phyloP scores from a whole-genome alignment of 2,888 invertebrate species.

The Ichneumoninae sp. region DNA sequence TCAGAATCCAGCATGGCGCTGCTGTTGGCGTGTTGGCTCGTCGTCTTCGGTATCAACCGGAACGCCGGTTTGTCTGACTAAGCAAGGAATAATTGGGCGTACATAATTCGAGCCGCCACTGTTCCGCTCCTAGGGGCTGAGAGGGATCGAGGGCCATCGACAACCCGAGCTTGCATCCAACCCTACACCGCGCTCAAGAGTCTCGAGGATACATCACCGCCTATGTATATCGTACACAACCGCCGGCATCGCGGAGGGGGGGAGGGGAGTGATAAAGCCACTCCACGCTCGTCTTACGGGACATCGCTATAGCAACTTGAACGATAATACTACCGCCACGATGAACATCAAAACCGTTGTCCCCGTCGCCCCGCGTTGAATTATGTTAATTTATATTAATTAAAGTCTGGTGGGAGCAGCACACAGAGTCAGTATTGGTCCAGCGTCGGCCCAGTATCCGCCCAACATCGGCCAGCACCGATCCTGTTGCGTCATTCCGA shows the following conservation, averaged over 20 bases:
- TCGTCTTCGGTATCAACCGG: conserved; percentile 30
- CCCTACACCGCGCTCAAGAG: conserved; percentile 24
- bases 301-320: conserved; percentile 16
- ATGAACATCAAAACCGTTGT: conserved; percentile 7
- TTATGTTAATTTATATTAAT: not conserved
- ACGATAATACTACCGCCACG: conserved; percentile 24
- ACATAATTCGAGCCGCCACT: conserved; percentile 55
- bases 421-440: not conserved
- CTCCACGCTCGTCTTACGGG: not conserved
- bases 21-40: conserved; percentile 56
- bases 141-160: conserved; percentile 43
- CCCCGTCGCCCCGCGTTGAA: not conserved
- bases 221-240: conserved; percentile 17
- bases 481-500: not conserved
- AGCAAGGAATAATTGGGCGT: conserved; percentile 61
- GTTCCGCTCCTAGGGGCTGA: conserved; percentile 29
- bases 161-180: conserved; percentile 43
- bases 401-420: not conserved
- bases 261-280: conserved; percentile 25
- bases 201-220: conserved; percentile 34
- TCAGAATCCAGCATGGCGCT: conserved; percentile 48
- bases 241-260: not conserved
- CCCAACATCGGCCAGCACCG: not conserved
- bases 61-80: conserved; percentile 33
- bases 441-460: not conserved